Percentiles rank a stretch among this genome's conserved stretches.
phyloP scores from a whole-genome alignment of 2,113 vertebrate species.

The Mormyrus iriodes region DNA sequence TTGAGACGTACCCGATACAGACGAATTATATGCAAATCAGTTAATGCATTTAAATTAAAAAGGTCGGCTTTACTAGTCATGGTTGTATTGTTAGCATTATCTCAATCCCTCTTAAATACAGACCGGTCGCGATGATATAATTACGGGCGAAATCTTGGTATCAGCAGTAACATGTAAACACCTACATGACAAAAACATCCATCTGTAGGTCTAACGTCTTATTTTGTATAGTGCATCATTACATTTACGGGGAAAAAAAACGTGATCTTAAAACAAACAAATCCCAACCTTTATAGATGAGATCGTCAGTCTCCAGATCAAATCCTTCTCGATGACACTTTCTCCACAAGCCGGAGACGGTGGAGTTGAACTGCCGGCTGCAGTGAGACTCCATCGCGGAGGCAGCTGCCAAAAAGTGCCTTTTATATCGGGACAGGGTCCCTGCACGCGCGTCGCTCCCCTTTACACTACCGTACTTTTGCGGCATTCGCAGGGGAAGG shows the following conservation, averaged over 20 bases:
- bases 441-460: constrained; percentile 43
- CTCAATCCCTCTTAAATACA: not conserved
- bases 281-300: constrained; percentile 75
- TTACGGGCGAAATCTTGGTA: not conserved
- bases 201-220: not conserved
- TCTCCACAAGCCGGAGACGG: constrained; percentile 79
- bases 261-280: not conserved
- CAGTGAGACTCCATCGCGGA: constrained; percentile 76
- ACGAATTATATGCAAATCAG: not conserved
- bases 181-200: not conserved
- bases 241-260: not conserved
- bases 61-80: not conserved
- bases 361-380: constrained; percentile 81
- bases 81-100: not conserved
- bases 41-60: not conserved
- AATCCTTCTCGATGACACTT: constrained; percentile 79
- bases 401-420: constrained; percentile 57
- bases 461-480: constrained; percentile 52
- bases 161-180: not conserved
- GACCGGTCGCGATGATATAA: not conserved
- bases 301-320: constrained; percentile 80
- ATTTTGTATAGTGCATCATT: not conserved
- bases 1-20: not conserved
- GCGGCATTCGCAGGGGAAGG: constrained; percentile 77
- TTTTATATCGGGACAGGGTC: constrained; percentile 48